Percentiles rank a stretch among this genome's conserved stretches.
These are phyloP conservation scores for Pentalonia nigronervosa DNA, from an alignment of 1,140 invertebrate species.

Conservation along the genomic window DNA sequence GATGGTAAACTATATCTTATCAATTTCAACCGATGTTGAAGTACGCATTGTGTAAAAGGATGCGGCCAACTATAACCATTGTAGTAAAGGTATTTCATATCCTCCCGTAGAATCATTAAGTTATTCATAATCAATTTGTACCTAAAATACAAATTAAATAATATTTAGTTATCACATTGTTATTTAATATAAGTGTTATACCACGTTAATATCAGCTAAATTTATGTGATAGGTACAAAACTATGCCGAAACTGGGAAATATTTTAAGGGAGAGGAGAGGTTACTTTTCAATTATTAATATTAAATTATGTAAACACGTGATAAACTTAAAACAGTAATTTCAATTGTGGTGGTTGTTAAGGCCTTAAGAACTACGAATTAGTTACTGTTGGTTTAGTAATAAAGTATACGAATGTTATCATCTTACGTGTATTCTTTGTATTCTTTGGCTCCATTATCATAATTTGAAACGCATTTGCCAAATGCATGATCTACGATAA, in stretches of 20 bases:
- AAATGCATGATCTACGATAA: conserved; percentile 40
- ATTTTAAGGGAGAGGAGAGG: background rate
- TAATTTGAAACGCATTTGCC: conserved; percentile 34
- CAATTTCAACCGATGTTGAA: conserved; percentile 38
- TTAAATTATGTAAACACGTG: background rate
- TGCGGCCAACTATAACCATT: conserved; percentile 35
- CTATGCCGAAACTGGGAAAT: background rate
- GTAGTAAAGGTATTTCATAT: conserved; percentile 22
- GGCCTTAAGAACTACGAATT: background rate
- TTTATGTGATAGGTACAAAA: background rate
- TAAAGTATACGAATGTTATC: background rate
- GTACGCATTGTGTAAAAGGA: conserved; percentile 47
- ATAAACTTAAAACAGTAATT: background rate
- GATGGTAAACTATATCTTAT: background rate
- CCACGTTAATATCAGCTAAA: background rate
- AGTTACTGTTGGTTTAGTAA: background rate
- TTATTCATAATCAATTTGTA: conserved; percentile 38
- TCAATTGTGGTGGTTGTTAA: too few relatives aligned
- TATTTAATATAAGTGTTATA: background rate
- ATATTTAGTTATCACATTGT: background rate
- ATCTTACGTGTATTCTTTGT: conserved; percentile 42
- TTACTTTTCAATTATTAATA: background rate
- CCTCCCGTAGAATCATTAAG: background rate
- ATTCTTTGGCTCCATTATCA: background rate
- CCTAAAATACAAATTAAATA: background rate